Evolutionary conservation across 2,888 invertebrate genomes (phyloP).

Genomic region (Caenorhabditis zanzibari): DNA sequence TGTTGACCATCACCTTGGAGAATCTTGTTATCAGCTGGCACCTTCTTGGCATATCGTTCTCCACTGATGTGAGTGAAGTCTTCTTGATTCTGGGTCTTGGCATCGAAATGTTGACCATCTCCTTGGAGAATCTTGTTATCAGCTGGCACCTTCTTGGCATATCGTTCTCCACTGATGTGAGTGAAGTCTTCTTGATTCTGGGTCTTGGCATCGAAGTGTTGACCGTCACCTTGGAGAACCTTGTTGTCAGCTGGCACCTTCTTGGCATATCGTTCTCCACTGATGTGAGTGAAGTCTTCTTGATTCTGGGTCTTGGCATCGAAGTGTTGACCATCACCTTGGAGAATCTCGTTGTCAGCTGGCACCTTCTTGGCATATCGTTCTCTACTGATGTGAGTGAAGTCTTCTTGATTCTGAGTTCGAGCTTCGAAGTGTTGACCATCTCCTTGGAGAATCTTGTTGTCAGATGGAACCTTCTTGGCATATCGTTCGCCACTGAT

Average conservation of each 20-base stretch:
- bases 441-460: slow-evolving; percentile 11
- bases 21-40: slow-evolving; percentile 40
- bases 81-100: slow-evolving; percentile 41
- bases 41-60: slow-evolving; percentile 36
- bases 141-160: slow-evolving; percentile 29
- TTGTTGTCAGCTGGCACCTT: slow-evolving; percentile 47
- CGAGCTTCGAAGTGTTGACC: slow-evolving; percentile 6
- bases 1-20: slow-evolving; percentile 32
- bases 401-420: slow-evolving; percentile 46
- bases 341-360: slow-evolving; percentile 50
- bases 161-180: slow-evolving; percentile 24
- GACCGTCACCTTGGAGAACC: slow-evolving; percentile 39
- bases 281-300: slow-evolving; percentile 34
- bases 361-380: slow-evolving; percentile 42
- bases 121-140: slow-evolving; percentile 44
- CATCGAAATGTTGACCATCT: slow-evolving; percentile 27
- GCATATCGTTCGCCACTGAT: slow-evolving; percentile 31
- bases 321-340: slow-evolving; percentile 37
- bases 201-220: slow-evolving; percentile 22
- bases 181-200: slow-evolving; percentile 55
- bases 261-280: slow-evolving; percentile 29
- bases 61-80: slow-evolving; percentile 41
- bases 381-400: slow-evolving; percentile 45
- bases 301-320: slow-evolving; percentile 34
- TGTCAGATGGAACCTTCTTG: slow-evolving; percentile 11